These are phyloP conservation scores for Brachypalpus laphriformis DNA, from an alignment of 2,888 invertebrate species.

Conservation along the genomic window DNA sequence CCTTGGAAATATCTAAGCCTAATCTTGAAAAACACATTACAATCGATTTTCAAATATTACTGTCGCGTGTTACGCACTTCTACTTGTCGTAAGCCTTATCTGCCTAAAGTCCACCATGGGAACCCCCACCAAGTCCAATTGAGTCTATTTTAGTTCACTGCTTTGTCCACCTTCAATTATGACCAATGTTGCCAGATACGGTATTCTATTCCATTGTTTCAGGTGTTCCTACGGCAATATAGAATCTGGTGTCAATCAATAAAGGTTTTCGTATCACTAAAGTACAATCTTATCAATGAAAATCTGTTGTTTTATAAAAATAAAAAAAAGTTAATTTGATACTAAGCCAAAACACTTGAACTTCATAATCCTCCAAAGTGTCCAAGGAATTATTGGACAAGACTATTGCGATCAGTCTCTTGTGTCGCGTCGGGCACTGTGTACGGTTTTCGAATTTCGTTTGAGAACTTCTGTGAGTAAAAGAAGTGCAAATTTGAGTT, in stretches of 20 bases:
- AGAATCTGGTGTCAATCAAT: slow-evolving; percentile 1
- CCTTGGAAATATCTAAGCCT: not conserved
- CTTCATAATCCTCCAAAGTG: not conserved
- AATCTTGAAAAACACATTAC: not conserved
- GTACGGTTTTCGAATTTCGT: not conserved
- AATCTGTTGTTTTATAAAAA: not conserved
- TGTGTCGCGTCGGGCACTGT: not conserved
- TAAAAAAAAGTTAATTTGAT: not conserved
- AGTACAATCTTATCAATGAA: slow-evolving; percentile 1
- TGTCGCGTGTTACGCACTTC: not conserved
- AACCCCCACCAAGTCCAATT: not conserved
- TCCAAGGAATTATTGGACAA: not conserved
- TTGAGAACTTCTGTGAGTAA: not conserved
- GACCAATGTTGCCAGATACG: not conserved
- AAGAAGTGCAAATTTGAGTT: not conserved
- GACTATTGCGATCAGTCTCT: not conserved
- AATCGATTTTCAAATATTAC: not conserved
- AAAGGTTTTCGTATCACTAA: not conserved
- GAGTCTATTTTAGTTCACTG: not conserved
- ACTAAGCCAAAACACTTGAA: not conserved
- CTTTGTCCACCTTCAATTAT: not conserved
- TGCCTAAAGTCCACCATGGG: not conserved
- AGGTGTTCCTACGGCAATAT: not conserved
- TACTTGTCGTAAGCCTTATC: not conserved
- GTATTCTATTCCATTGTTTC: not conserved